Evolutionary conservation across 2,113 vertebrate genomes (phyloP).

Genomic region (Onychostoma macrolepis): DNA sequence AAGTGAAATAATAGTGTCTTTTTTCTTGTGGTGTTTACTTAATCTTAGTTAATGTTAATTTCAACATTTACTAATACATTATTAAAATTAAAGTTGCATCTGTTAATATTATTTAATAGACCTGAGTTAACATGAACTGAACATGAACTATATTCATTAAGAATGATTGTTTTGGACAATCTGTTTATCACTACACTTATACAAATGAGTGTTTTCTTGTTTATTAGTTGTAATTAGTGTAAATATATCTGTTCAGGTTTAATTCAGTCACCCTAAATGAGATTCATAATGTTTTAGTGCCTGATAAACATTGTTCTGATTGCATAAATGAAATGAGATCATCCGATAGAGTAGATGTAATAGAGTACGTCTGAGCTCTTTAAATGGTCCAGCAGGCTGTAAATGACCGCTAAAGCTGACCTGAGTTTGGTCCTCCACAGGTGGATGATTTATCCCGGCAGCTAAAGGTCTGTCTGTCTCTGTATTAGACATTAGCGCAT

Average conservation of each 20-base stretch:
- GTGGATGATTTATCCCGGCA: slow-evolving; percentile 86
- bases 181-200: background rate
- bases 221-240: background rate
- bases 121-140: too few species aligned
- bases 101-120: too few species aligned
- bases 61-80: too few species aligned
- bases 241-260: background rate
- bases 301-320: background rate
- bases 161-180: too few species aligned
- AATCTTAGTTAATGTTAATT: too few species aligned
- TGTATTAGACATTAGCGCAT: slow-evolving; percentile 61
- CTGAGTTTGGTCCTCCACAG: slow-evolving; percentile 76
- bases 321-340: background rate
- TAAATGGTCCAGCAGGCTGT: too few species aligned
- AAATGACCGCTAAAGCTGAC: background rate
- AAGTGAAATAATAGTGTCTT: background rate
- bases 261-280: background rate
- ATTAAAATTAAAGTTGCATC: too few species aligned
- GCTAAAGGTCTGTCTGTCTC: slow-evolving; percentile 72
- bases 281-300: background rate
- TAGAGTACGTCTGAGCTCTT: too few species aligned
- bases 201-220: background rate
- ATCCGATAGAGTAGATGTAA: background rate
- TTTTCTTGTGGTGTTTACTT: background rate
- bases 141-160: too few species aligned